A percentile compares a stretch with the other conserved stretches of the same genome.
Evolutionary conservation across 1,140 invertebrate genomes (phyloP).

Genomic region (Drosophila hydei): DNA sequence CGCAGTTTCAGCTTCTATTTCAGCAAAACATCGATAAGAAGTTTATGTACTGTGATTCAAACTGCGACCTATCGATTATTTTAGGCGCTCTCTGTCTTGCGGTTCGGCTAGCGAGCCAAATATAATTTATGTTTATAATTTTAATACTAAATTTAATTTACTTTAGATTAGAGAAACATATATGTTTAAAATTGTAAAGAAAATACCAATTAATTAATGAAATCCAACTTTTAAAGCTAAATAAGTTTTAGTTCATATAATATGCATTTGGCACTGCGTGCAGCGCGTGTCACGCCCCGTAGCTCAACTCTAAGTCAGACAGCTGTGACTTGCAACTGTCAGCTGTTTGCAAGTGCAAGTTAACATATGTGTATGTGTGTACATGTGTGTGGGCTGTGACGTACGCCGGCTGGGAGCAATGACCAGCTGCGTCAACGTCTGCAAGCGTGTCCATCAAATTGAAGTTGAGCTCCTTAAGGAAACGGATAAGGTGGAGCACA

Average conservation of each 20-base stretch:
- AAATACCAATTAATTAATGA: no score
- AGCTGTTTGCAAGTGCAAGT: slow-evolving; percentile 14
- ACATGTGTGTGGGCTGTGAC: slow-evolving; percentile 6
- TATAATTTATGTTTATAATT: no score
- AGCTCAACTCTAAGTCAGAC: background rate
- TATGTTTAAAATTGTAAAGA: no score
- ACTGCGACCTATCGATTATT: no score
- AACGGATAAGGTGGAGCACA: slow-evolving; percentile 61
- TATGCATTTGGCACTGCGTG: background rate
- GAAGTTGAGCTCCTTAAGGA: slow-evolving; percentile 64
- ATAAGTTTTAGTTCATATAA: background rate
- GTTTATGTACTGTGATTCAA: no score
- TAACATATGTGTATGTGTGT: background rate
- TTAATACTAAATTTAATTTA: no score
- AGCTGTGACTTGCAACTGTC: slow-evolving; percentile 20
- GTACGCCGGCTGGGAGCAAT: slow-evolving; percentile 46
- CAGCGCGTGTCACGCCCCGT: slow-evolving; percentile 2
- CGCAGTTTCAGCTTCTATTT: no score
- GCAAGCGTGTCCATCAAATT: slow-evolving; percentile 70
- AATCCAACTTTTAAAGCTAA: no score
- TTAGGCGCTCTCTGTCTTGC: no score
- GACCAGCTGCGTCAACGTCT: slow-evolving; percentile 62
- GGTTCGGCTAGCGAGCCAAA: no score
- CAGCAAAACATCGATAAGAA: no score
- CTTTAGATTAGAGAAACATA: no score